Evolutionary conservation across 2,797 vertebrate species (phyloP), one percentile per base, ranked within the genome.

Genomic region (Gobionotothen gibberifrons): DNA sequence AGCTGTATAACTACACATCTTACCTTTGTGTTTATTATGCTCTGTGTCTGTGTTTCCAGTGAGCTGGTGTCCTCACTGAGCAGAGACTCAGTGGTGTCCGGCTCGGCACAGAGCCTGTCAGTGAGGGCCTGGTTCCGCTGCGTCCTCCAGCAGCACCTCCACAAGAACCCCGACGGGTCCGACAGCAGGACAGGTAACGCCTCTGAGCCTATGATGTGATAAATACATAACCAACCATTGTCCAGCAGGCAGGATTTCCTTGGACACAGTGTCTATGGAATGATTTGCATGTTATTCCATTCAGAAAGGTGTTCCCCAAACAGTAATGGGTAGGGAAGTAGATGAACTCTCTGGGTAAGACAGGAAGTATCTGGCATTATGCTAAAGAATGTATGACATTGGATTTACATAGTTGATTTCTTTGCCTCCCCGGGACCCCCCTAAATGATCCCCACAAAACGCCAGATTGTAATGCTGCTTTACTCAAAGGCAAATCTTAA

Each of bases 91-190:
- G 66, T 67, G 69, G 91, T 87, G 19, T 92, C 90, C 16, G 81
- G 91, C 42, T 96, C 96, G 1, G 96, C 96, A 4, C 96, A 99
- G 81, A 93, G 95, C 48, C 83, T 96, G 83, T 96, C 95, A 11
- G 85, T 99, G 29, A 95, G 96, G 64, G 94, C 97, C 39, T 99
- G 98, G 98, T 93, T 98, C 83, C 95, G 98, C 69, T 99, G 98
- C 82, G 63, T 97, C 89, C 90, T 99, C 48, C 98, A 99, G 94
- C 98, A 96, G 90, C 95, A 97, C 88, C 79, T 97, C 60, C 94
- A 96, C 92, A 95, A 92, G 81, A 95, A 93, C 74, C 76, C 86
- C 43, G 95, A 95, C 15, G 86, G 84, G 4, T 92, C 94, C 53
- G 91, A 93, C 86, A 93, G 87, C 85, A 93, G 89, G 85, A 79